Evolutionary conservation across 2,797 vertebrate species (phyloP), one percentile per base, ranked within the genome.

Genomic region (Acanthurus lineatus): DNA sequence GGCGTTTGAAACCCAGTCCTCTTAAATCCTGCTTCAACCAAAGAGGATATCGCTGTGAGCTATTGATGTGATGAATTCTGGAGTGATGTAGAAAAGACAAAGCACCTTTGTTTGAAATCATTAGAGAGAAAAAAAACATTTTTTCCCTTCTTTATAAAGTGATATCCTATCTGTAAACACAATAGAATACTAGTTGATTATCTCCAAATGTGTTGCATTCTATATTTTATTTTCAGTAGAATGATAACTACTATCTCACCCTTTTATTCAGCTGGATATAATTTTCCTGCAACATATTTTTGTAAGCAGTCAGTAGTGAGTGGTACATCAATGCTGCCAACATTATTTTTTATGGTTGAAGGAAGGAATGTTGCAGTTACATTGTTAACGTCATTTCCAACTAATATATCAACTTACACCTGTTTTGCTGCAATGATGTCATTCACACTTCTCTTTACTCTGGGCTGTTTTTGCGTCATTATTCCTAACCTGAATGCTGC

Each of bases 1-100:
- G 60, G 69, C 2, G 47, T 90, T 84, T 89, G 84, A 89, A 90
- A 79, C 53, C 74, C 42, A 73, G 84, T 80, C 73, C 68, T 88
- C 80, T 89, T 81, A 85, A 87, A 92, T 88, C 64, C 85, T 82
- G 47, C 61, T 84, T 77, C 82, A 81, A 67, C 89, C n/a, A 74
- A 70, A 88, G 73, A 84, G 64, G 82, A 83, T 79, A 77, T 83
- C 6, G 66, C 77, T 86, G 67, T 77, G 66, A 91, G 88, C 90
- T 78, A 81, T 87, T 88, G 86, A 85, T 91, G 85, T 82, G 79
- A 83, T 87, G 70, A 79, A 48, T 85, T 85, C 61, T 85, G 35
- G 45, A 63, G 71, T 25, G 12, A 49, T 72, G 69, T 77, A 19
- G 54, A 77, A 83, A 87, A 86, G 22, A 90, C 77, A 86, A 87